Percentiles rank a stretch among this genome's conserved stretches.
Conservation (phyloP, 2,888 invertebrate species). For the Tineola bisselliella region DNA sequence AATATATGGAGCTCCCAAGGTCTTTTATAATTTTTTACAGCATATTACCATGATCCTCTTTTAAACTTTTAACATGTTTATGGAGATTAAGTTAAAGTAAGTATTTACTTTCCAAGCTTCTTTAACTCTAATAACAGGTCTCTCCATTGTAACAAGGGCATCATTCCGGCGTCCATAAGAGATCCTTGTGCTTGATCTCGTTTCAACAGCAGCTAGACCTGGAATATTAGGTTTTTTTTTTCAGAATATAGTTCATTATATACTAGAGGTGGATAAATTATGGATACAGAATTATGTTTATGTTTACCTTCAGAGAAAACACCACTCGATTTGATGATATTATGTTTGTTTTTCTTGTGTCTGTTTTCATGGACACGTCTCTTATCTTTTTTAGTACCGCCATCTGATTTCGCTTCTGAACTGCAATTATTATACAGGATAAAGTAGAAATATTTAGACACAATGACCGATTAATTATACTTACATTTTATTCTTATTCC, state of each 20-base stretch:
- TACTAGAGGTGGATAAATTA: background rate
- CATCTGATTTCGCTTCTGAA: background rate
- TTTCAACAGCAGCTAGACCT: conserved; percentile 47
- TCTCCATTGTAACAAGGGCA: conserved; percentile 30
- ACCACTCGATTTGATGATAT: conserved; percentile 51
- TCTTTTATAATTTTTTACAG: too few species aligned
- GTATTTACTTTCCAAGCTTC: conserved; percentile 46
- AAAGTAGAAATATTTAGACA: background rate
- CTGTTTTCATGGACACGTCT: conserved; percentile 31
- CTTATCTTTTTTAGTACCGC: conserved; percentile 34
- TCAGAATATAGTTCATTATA: background rate
- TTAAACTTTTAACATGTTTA: too few species aligned
- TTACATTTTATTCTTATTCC: conserved; percentile 68
- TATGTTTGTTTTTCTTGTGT: conserved; percentile 36
- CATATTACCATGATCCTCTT: too few species aligned
- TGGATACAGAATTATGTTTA: background rate
- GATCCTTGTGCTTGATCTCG: conserved; percentile 28
- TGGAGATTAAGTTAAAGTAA: too few species aligned
- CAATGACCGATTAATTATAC: conserved; percentile 11
- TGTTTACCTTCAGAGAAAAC: conserved; percentile 59
- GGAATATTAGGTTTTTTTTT: background rate
- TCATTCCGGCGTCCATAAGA: conserved; percentile 36
- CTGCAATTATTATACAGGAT: background rate
- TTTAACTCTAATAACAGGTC: conserved; percentile 52
- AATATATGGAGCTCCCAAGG: too few species aligned